Evolutionary conservation across 2,888 invertebrate species (phyloP), one percentile per base, ranked within the genome.

Genomic region (Drosophila nigricruria): DNA sequence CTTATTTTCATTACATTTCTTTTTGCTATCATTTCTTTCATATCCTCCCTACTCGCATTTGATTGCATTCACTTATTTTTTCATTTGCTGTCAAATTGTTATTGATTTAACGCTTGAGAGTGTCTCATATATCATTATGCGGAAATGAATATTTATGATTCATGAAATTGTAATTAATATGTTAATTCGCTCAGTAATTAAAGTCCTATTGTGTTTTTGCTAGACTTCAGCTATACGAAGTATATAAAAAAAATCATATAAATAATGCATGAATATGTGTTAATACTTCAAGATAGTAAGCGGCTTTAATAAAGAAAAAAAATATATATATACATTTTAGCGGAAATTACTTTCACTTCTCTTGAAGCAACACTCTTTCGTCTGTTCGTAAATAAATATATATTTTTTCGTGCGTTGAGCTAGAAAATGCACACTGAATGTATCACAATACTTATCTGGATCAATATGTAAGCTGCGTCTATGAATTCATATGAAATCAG

Each of bases 91-190:
- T 23, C n/a, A 34, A 56, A 50, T 56, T 45, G 34, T 27, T 54
- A 64, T 47, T 58, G 74, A 64, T 67, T 64, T 52, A 70, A 77
- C 14, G 20, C 12, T 10, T 34, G 25, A 32, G 34, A 34, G 43
- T 20, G 25, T 20, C 5, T 60, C 66, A 67, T 70, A 58, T 54
- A 73, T 66, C 57, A 27, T 43, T 30, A n/a, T 5, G 4, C 27
- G 23, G 10, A 56, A 71, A 68, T 79, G 49, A 70, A 66, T 76
- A 78, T 78, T 84, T 79, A 87, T 76, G 65, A 70, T 61, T 78
- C 38, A 14, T 49, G 53, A 30, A 70, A 79, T 68, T 64, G 71
- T 66, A 71, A 69, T 71, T 73, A 64, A 79, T 47, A 59, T 76
- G 61, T 63, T 76, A 73, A 77, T 73, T 53, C 61, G 52, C 53